Percentiles rank a stretch among this genome's conserved stretches.
phyloP scores from a whole-genome alignment of 2,113 vertebrate genomes.

The Macrotus californicus region DNA sequence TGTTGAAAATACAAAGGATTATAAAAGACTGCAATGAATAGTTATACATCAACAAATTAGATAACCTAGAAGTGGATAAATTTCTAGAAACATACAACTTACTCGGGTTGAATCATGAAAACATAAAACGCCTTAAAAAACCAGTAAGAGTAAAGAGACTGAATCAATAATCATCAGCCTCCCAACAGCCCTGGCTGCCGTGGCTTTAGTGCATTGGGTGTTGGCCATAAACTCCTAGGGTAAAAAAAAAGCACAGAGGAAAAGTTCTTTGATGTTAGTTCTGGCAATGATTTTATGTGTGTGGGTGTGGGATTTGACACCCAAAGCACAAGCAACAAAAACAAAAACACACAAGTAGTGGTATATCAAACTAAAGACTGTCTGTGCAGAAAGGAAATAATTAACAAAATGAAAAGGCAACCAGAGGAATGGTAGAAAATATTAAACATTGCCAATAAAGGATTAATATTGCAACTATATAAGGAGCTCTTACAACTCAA shows the following conservation, averaged over 20 bases:
- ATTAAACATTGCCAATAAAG: neutral
- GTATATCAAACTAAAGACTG: neutral
- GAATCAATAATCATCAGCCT: neutral
- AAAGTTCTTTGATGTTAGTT: neutral
- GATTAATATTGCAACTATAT: neutral
- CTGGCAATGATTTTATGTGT: neutral
- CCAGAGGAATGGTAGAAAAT: neutral
- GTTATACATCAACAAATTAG: neutral
- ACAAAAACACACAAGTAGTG: neutral
- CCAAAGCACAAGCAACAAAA: neutral
- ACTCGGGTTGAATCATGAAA: neutral
- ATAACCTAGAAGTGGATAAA: neutral
- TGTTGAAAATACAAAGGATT: neutral
- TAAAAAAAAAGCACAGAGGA: neutral
- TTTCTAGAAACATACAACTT: neutral
- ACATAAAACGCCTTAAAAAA: neutral
- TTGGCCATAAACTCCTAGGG: too few species aligned
- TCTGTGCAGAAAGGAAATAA: neutral
- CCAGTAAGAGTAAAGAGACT: neutral
- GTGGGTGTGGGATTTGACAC: neutral
- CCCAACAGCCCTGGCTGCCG: neutral
- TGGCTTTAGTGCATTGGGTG: too few species aligned
- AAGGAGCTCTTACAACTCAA: neutral
- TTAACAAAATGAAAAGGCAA: neutral
- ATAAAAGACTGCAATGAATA: neutral